Conservation (phyloP, 1,140 invertebrate genomes). For the Anastrepha ludens region DNA sequence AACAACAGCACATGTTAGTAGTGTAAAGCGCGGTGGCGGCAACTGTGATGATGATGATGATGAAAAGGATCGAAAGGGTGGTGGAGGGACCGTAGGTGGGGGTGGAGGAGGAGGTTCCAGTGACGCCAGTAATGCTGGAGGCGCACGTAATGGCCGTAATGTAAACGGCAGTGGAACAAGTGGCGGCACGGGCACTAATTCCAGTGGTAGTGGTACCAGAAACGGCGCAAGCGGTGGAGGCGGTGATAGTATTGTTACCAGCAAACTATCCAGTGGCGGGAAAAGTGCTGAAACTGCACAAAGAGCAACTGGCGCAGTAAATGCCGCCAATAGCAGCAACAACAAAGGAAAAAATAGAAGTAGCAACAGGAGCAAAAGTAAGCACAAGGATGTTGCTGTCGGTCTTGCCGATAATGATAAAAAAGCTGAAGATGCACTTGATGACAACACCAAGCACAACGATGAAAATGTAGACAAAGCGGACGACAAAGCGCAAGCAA, state of each 20-base stretch:
- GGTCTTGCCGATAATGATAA: background rate
- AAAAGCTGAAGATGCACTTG: constrained; percentile 66
- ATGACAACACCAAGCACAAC: constrained; percentile 66
- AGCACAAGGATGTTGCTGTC: background rate
- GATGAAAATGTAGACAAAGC: constrained; percentile 9
- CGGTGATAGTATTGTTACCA: background rate
- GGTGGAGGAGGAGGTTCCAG: constrained; percentile 62
- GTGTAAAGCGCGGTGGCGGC: constrained; percentile 67
- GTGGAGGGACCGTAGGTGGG: constrained; percentile 52
- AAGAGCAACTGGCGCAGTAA: background rate
- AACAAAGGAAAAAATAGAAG: constrained; percentile 12
- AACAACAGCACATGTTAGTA: constrained; percentile 61
- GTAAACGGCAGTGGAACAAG: constrained; percentile 6
- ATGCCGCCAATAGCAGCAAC: background rate
- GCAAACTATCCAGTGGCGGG: background rate
- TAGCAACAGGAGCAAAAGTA: constrained; percentile 29
- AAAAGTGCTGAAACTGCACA: background rate
- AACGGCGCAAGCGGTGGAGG: constrained; percentile 35
- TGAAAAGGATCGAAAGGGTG: constrained; percentile 59
- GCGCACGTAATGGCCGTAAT: constrained; percentile 31
- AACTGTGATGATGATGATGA: constrained; percentile 52
- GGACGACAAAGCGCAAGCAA: constrained; percentile 15
- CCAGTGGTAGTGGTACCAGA: background rate
- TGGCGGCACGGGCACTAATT: background rate
- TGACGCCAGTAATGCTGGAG: background rate